Percentiles rank a stretch among this genome's conserved stretches.
phyloP scores from a whole-genome alignment of 2,888 invertebrate genomes.

The Agriopis aurantiaria region DNA sequence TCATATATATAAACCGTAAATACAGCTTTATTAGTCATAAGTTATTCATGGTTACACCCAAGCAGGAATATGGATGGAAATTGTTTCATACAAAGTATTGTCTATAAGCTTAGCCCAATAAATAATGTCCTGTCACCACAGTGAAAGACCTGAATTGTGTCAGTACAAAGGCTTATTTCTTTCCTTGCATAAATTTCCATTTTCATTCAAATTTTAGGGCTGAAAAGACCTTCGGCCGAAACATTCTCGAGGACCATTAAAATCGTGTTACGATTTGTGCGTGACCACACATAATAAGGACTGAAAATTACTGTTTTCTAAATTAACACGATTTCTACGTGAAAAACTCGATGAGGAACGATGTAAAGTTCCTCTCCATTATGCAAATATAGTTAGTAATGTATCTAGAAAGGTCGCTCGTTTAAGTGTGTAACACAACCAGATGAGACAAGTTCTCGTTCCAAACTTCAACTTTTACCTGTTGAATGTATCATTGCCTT shows the following conservation, averaged over 20 bases:
- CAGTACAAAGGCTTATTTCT: slow-evolving; percentile 8
- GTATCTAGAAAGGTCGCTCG: slow-evolving; percentile 22
- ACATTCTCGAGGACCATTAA: slow-evolving; percentile 31
- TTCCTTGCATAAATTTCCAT: slow-evolving; percentile 27
- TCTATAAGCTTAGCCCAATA: not conserved
- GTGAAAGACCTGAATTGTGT: not conserved
- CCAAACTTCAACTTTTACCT: slow-evolving; percentile 41
- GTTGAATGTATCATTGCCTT: slow-evolving; percentile 40
- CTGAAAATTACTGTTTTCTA: slow-evolving; percentile 36
- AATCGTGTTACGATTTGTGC: slow-evolving; percentile 39
- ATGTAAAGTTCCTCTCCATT: slow-evolving; percentile 37
- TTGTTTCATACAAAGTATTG: not conserved
- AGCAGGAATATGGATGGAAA: not conserved
- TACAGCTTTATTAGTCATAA: too few species aligned
- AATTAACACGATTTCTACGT: slow-evolving; percentile 34
- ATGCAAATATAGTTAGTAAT: slow-evolving; percentile 41
- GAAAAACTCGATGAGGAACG: slow-evolving; percentile 28
- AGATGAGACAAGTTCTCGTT: slow-evolving; percentile 18
- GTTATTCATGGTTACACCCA: too few species aligned
- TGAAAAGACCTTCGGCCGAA: slow-evolving; percentile 16
- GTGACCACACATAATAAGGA: slow-evolving; percentile 46
- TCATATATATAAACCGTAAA: not conserved
- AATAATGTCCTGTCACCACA: not conserved
- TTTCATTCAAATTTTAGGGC: slow-evolving; percentile 14
- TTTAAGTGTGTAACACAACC: slow-evolving; percentile 27